These are phyloP conservation scores for Rhabdornis inornatus DNA, from an alignment of 2,113 vertebrate species.

Conservation along the genomic window DNA sequence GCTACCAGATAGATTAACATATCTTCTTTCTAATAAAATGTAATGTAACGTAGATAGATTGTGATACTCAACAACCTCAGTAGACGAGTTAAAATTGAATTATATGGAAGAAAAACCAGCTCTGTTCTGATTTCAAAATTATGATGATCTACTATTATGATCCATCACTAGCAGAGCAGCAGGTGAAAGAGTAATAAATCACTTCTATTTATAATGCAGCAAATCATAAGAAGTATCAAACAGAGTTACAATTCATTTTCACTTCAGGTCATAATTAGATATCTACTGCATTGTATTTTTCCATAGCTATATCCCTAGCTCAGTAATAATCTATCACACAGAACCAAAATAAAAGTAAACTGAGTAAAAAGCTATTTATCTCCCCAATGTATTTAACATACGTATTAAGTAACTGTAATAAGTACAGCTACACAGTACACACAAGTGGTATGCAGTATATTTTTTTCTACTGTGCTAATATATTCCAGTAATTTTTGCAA, in stretches of 20 bases:
- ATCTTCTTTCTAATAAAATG: conserved; percentile 20
- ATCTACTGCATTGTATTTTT: conserved; percentile 37
- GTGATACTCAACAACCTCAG: conserved; percentile 15
- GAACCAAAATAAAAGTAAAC: conserved; percentile 33
- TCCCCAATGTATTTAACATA: not conserved
- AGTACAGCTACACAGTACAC: not conserved
- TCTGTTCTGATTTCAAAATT: conserved; percentile 71
- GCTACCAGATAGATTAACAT: not conserved
- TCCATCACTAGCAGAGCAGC: conserved; percentile 68
- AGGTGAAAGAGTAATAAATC: conserved; percentile 71
- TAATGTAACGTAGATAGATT: conserved; percentile 52
- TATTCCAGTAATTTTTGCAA: conserved; percentile 8
- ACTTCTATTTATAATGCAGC: conserved; percentile 72
- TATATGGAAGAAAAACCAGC: conserved; percentile 52
- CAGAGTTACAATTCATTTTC: conserved; percentile 66
- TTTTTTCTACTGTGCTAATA: conserved; percentile 14
- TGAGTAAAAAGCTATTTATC: not conserved
- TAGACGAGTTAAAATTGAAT: conserved; percentile 60
- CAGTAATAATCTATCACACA: conserved; percentile 32
- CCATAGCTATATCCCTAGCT: conserved; percentile 38
- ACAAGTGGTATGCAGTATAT: not conserved
- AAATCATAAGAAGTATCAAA: conserved; percentile 71
- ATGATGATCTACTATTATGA: conserved; percentile 76
- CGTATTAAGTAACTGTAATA: not conserved
- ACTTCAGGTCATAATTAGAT: conserved; percentile 65